Base-by-base conservation (phyloP, 2,797 vertebrate species). In the Pristis pectinata region DNA sequence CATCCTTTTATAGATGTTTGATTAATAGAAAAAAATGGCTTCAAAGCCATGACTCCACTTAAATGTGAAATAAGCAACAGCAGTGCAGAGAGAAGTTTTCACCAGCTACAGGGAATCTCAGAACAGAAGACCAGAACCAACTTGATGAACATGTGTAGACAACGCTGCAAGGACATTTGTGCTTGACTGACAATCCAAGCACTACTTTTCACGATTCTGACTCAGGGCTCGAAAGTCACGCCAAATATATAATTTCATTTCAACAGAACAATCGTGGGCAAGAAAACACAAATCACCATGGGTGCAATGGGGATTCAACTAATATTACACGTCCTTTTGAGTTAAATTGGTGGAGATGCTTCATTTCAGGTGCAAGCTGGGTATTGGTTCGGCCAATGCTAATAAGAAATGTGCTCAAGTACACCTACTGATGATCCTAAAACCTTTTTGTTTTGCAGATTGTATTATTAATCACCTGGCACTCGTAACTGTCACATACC, bases 401-500 rank as follows among this genome's bases (percentile, higher is more conserved):
- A 64, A 37, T 19, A 91, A 61, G 37, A 59, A 64, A 89, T 89
- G 22, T 17, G 59, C 11, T 19, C 37, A 91, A 67, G 30, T 87
- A 15, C 83, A 74, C 70, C 61, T 37, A 24, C 41, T 67, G 22
- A 91, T 67, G 53, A 67, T 41, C 17, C 87, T 91, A 41, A 87
- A 49, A 17, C 30, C 56, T 59, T 9, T 17, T 34, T 34, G 56
- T 59, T n/a, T 91, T 41, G 30, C 91, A 24, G 8, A 91, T 76
- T 56, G 27, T 56, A 76, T 53, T 93, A 30, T 93, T 53, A 64
- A 93, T 72, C 70, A 49, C 3, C 41, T 49, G 70, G 41, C 67
- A 64, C 67, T 49, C 72, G 44, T 74, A 76, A 94, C 24, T 49
- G 13, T 76, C 44, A 76, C 96, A 96, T 96, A 99, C 99, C 98